phyloP scores from a whole-genome alignment of 2,888 invertebrate species.

The Zeuzera pyrina region DNA sequence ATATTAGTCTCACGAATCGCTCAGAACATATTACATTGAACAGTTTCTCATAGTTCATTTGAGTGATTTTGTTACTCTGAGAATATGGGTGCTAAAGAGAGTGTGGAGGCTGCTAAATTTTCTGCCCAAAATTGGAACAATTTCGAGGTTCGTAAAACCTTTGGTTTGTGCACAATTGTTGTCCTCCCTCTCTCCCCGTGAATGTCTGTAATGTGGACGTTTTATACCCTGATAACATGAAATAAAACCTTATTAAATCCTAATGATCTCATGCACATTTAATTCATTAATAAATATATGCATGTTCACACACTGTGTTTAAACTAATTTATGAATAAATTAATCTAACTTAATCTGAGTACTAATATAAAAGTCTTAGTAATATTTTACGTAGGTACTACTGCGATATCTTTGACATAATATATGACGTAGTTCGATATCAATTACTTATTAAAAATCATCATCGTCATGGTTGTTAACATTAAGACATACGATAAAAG shows the following conservation, averaged over 20 bases:
- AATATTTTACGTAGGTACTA: no score
- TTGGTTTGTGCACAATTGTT: constrained; percentile 68
- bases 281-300: constrained; percentile 38
- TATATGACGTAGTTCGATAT: no score
- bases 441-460: no score
- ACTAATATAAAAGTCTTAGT: no score
- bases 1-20: constrained; percentile 57
- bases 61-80: constrained; percentile 64
- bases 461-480: no score
- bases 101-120: constrained; percentile 86
- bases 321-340: no score
- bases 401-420: no score
- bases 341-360: no score
- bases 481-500: no score
- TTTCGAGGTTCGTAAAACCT: constrained; percentile 79
- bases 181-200: constrained; percentile 54
- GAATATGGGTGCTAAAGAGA: constrained; percentile 86
- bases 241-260: constrained; percentile 30
- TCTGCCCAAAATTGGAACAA: constrained; percentile 87
- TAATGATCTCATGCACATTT: constrained; percentile 49
- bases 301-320: constrained; percentile 48
- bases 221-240: constrained; percentile 14
- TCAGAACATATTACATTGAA: constrained; percentile 62
- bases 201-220: constrained; percentile 43
- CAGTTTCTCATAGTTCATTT: constrained; percentile 60